Percentiles rank a stretch among this genome's conserved stretches.
Conservation (phyloP, 1,140 invertebrate species). For the Philopotamus ludificatus region DNA sequence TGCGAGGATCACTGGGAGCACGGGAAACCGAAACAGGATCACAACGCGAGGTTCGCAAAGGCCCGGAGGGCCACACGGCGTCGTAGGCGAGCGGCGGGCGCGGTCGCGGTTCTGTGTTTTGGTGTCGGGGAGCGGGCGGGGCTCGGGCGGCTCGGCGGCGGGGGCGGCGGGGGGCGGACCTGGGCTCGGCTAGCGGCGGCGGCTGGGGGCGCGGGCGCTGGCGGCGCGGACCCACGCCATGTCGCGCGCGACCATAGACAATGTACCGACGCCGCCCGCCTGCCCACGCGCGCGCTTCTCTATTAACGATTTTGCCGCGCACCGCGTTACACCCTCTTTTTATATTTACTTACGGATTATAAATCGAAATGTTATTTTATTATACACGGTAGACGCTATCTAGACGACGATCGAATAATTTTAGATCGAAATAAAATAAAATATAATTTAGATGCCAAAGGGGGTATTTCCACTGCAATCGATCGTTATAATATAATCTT, state of each 20-base stretch:
- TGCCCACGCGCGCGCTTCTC: background rate
- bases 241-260: constrained; percentile 30
- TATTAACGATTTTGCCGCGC: no score
- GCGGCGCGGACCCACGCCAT: constrained; percentile 39
- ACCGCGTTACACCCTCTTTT: no score
- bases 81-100: constrained; percentile 4
- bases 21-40: background rate
- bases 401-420: no score
- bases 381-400: no score
- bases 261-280: constrained; percentile 34
- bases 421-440: no score
- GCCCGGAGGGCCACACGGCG: background rate
- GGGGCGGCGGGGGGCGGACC: constrained; percentile 1
- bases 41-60: background rate
- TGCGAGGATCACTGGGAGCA: background rate
- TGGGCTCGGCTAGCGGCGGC: constrained; percentile 17
- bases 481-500: no score
- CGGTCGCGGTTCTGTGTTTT: background rate
- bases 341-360: no score
- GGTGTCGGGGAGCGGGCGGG: constrained; percentile 9
- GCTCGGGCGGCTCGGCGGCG: constrained; percentile 10
- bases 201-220: constrained; percentile 5
- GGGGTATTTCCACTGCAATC: no score
- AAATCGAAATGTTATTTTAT: no score
- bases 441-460: no score